Evolutionary conservation across 2,113 vertebrate genomes (phyloP).

Genomic region (Pao palembangensis): DNA sequence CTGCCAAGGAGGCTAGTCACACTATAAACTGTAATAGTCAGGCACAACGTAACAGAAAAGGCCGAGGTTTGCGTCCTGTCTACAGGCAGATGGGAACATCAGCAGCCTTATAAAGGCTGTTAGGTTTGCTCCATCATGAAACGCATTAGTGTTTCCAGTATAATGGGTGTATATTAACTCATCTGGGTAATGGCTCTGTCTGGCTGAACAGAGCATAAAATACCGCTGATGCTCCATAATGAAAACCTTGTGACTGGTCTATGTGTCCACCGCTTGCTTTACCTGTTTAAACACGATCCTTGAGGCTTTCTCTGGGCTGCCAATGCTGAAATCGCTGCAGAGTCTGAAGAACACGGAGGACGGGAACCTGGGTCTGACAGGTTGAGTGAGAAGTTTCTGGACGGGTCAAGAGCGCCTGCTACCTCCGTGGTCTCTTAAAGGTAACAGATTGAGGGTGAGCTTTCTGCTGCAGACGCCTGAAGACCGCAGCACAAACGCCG

Average conservation of each 20-base stretch:
- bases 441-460: slow-evolving; percentile 18
- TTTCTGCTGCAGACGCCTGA: background rate
- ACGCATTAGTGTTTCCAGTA: background rate
- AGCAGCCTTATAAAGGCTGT: background rate
- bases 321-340: background rate
- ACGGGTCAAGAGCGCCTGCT: no score
- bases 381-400: background rate
- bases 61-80: background rate
- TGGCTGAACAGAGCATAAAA: background rate
- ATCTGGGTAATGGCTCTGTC: background rate
- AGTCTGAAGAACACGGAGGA: slow-evolving; percentile 27
- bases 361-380: slow-evolving; percentile 14
- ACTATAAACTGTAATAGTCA: background rate
- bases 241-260: no score
- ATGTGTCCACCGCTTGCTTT: background rate
- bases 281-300: slow-evolving; percentile 16
- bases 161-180: no score
- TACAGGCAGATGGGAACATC: background rate
- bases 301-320: background rate
- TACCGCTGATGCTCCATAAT: background rate
- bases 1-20: background rate
- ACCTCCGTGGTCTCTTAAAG: background rate
- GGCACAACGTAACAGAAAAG: background rate
- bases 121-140: background rate
- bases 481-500: no score